Evolutionary conservation across 1,140 invertebrate species (phyloP), one percentile per base, ranked within the genome.

Genomic region (Argopecten irradians): DNA sequence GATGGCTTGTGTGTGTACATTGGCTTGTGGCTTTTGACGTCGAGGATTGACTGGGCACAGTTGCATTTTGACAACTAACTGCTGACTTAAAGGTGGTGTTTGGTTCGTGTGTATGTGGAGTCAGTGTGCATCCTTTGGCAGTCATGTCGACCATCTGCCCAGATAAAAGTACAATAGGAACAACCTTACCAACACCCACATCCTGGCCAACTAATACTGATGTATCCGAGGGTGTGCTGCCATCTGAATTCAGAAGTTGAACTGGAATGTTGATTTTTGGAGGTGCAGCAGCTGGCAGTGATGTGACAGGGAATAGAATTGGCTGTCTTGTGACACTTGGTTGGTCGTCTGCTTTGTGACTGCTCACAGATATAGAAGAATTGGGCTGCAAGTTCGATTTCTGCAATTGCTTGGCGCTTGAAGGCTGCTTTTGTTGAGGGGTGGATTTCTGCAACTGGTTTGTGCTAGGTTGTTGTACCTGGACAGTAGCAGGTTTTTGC

Each of bases 241-340:
- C 55, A 71, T 71, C 55, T n/a, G 55, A 28, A n/a, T 71, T 71
- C 55, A 71, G 55, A 28, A 71, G 55, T 28, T 71, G 14, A 22
- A 71, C 55, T 28, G 55, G 55, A 71, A 71, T 71, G 55, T 71
- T 71, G 55, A 71, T 71, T 71, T 71, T 71, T 71, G 55, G 55
- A 71, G 28, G 55, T 71, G 55, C 28, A 16, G 55, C n/a, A 5
- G 55, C n/a, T 28, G 55, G 28, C 2, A 3, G 55, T 71, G 55
- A 71, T 71, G 55, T 71, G 7, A 71, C 55, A 28, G 55, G 55
- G n/a, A 28, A 71, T n/a, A 71, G 22, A 71, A 71, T 71, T 71
- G 55, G 55, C n/a, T 71, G 55, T n/a, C 28, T 71, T 71, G 55
- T 71, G 19, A 16, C 22, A 71, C 55, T 71, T 5, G n/a, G 55